Conservation (phyloP, 2,113 vertebrate genomes). For the Pongo abelii region DNA sequence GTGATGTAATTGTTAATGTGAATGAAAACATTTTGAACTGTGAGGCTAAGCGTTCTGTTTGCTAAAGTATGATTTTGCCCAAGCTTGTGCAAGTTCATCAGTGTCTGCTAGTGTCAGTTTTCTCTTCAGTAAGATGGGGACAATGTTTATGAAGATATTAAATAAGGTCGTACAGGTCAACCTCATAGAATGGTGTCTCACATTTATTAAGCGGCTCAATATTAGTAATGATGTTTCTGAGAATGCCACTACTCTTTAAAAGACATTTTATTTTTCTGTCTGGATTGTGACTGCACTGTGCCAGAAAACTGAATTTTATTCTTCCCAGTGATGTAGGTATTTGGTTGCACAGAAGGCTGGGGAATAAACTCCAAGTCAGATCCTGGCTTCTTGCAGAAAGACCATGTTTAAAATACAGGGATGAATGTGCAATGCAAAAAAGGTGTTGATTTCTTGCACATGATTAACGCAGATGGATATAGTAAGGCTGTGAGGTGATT, state of each 20-base stretch:
- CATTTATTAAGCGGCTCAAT: background rate
- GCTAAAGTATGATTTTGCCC: background rate
- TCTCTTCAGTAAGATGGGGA: background rate
- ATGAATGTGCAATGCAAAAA: background rate
- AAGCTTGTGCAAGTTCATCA: background rate
- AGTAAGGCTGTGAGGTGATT: background rate
- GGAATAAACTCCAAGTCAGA: background rate
- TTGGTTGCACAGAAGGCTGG: background rate
- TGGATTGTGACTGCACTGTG: background rate
- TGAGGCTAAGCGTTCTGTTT: background rate
- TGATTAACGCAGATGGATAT: background rate
- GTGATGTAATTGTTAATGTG: background rate
- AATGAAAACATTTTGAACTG: conserved; percentile 41
- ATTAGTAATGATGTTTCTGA: background rate
- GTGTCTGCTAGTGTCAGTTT: background rate
- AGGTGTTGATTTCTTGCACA: background rate
- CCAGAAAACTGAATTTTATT: background rate
- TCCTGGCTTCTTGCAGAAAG: background rate
- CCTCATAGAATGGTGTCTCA: background rate
- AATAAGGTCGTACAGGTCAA: background rate
- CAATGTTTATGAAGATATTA: background rate
- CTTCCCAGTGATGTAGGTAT: background rate
- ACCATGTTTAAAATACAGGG: background rate
- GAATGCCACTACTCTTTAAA: background rate
- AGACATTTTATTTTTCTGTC: background rate